These are phyloP conservation scores for Panthera uncia DNA, from an alignment of 2,113 vertebrate species.

Conservation along the genomic window DNA sequence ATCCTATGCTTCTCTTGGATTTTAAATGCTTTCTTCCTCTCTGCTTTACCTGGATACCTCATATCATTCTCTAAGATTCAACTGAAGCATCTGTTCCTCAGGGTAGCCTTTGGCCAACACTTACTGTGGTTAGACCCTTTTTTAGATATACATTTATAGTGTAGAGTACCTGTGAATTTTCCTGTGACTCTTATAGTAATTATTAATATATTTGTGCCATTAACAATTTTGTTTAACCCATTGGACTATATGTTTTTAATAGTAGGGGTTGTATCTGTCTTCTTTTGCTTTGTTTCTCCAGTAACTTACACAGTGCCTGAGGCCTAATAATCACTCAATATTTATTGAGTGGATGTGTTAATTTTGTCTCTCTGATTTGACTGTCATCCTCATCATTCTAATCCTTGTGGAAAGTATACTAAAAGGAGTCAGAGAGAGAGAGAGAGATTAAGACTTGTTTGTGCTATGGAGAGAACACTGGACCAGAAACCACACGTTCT, in stretches of 20 bases:
- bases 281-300: not conserved
- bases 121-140: not conserved
- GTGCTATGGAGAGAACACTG: not conserved
- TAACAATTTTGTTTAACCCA: not conserved
- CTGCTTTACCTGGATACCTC: not conserved
- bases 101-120: not conserved
- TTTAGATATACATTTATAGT: not conserved
- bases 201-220: not conserved
- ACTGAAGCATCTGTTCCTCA: not conserved
- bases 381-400: not conserved
- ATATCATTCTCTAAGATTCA: not conserved
- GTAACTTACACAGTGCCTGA: not conserved
- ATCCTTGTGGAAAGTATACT: not conserved
- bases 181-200: not conserved
- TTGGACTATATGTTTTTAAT: not conserved
- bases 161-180: not conserved
- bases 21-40: not conserved
- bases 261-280: not conserved
- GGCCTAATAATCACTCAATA: not conserved
- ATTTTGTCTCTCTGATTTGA: not conserved
- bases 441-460: not conserved
- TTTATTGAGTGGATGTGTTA: not conserved
- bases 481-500: not conserved
- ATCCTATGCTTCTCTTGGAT: not conserved
- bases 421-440: not conserved